These are phyloP conservation scores for Mustela nigripes DNA, from an alignment of 2,113 vertebrate genomes.

Conservation along the genomic window DNA sequence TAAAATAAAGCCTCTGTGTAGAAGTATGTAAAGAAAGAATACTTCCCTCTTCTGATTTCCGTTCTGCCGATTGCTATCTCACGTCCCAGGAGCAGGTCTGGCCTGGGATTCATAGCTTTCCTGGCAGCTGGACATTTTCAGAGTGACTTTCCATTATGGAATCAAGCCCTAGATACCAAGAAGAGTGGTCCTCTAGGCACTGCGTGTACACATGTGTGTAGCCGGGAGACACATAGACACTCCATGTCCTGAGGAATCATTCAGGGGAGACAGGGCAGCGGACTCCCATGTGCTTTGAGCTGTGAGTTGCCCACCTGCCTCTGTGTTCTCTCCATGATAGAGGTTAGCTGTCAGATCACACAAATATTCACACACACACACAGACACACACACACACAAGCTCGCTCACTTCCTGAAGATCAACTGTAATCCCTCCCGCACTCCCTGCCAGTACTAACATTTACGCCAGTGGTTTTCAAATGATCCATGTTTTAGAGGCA, in stretches of 20 bases:
- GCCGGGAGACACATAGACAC: not conserved
- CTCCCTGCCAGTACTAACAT: not conserved
- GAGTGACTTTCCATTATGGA: not conserved
- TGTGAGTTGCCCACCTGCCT: not conserved
- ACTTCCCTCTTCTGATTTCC: not conserved
- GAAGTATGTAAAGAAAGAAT: not conserved
- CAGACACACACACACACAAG: not conserved
- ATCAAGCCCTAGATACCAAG: not conserved
- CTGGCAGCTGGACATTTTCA: not conserved
- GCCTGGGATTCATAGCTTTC: not conserved
- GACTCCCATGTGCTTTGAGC: not conserved
- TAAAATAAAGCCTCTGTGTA: not conserved
- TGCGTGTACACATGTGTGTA: not conserved
- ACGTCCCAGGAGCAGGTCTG: not conserved
- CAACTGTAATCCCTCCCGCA: not conserved
- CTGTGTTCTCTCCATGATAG: not conserved
- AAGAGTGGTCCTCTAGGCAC: not conserved
- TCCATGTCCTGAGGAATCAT: not conserved
- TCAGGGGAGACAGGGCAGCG: not conserved
- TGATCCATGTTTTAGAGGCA: not conserved
- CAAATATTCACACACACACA: not conserved
- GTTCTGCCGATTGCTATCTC: no score
- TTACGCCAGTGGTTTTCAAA: not conserved
- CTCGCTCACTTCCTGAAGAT: not conserved
- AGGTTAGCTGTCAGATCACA: not conserved